Base-by-base conservation (phyloP, 92 coral and sea anemone genomes). In the Zoanthus gigantus region DNA sequence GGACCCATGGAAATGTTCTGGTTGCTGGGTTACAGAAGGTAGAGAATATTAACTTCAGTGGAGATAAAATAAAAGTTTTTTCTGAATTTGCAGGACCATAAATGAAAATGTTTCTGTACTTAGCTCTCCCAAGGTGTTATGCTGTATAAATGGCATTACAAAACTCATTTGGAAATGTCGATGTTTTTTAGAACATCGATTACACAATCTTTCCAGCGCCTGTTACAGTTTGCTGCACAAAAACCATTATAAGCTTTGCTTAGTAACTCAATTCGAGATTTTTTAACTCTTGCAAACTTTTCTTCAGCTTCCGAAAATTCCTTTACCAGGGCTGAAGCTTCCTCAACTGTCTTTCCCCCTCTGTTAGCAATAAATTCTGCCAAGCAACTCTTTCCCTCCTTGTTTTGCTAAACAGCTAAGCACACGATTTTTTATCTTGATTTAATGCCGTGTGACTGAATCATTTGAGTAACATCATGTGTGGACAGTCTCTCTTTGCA, bases 291-390 rank as follows among this genome's bases (percentile, higher is more conserved):
- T 54, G 83, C 71, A 52, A 77, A 57, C 32, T 46, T 77, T 13
- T 58, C 44, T 69, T 74, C 74, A 12, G 90, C 90, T 47, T 74
- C 73, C 23, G 66, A n/a, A 31, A 84, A 84, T 28, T 72, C 81
- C 6, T 46, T 73, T 9, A 79, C 45, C 0, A 50, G 34, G 50
- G 32, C 68, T 52, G 72, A 66, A 46, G 90, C 90, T 34, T 87
- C 86, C 7, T 87, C 78, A n/a, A 86, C 90, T 66, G 54, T 54
- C 50, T 87, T 87, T 74, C 52, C 52, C 30, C 86, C 86, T 44
- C 86, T 78, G 72, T 80, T 80, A 3, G 87, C 90, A 29, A 88
- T 88, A 73, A 88, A 88, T 75, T 88, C 81, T 31, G 80, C 89
- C 34, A 77, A 56, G n/a, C 54, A 28, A 46, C 14, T 78, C 60